Percentiles rank a stretch among this genome's conserved stretches.
Evolutionary conservation across 2,113 vertebrate species (phyloP).

Genomic region (Scalopus aquaticus): DNA sequence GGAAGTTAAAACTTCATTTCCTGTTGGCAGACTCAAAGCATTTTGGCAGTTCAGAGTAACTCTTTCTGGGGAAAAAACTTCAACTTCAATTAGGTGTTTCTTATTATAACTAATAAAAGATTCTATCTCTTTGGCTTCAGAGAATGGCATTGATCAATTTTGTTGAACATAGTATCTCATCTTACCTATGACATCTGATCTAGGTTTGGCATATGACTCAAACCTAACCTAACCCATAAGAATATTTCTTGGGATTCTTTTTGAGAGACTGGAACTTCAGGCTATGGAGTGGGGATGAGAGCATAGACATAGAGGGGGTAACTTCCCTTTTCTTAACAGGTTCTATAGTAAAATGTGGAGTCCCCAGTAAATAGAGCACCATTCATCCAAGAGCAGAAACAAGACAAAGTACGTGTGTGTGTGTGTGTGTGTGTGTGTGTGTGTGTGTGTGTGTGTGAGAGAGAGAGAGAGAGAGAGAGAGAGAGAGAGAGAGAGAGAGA

Average conservation of each 20-base stretch:
- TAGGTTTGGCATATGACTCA: not conserved
- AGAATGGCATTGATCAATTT: not conserved
- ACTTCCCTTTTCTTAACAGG: not conserved
- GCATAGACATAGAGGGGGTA: not conserved
- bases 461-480: not conserved
- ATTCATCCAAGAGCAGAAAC: not conserved
- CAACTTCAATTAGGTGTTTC: not conserved
- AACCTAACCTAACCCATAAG: not conserved
- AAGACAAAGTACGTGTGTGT: too few relatives aligned
- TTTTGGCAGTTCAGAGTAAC: conserved; percentile 4
- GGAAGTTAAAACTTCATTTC: not conserved
- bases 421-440: too few relatives aligned
- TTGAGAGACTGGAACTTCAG: not conserved
- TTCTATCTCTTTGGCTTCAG: not conserved
- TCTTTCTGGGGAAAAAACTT: not conserved
- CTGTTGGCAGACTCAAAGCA: conserved; percentile 17
- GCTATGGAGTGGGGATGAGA: not conserved
- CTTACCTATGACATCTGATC: not conserved
- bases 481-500: too few relatives aligned
- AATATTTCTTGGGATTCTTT: not conserved
- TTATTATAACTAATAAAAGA: conserved; percentile 31
- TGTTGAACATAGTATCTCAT: not conserved
- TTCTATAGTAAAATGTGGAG: not conserved
- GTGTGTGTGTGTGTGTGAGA: not conserved
- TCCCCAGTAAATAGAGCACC: not conserved